Evolutionary conservation across 2,113 vertebrate species (phyloP), one percentile per base, ranked within the genome.

Genomic region (Ophthalmolycus amberensis): DNA sequence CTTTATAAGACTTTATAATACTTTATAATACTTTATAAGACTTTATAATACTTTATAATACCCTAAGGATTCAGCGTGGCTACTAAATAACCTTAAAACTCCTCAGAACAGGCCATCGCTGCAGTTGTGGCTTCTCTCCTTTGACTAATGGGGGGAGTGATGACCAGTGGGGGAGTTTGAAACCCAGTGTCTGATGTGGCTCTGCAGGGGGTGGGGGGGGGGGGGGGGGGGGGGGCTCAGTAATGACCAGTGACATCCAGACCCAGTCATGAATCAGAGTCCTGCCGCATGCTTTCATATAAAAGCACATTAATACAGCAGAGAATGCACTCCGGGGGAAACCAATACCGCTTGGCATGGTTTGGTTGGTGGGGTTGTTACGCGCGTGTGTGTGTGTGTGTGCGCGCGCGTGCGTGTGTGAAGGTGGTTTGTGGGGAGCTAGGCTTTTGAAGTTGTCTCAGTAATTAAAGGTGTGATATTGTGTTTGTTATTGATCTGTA

Each of bases 241-340:
- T 90, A 86, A 92, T 89, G 77, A 90, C 85, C 83, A 85, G 62
- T 70, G 85, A 89, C 83, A 89, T 83, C 74, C 77, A 82, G 87
- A 29, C 62, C 40, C 27, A 46, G 80, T 77, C 66, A 82, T 84
- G 75, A 87, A 77, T 85, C 78, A 80, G 58, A 75, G 71, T 76
- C 60, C 75, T 72, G 78, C 84, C 65, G 77, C 65, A 77, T 27
- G 69, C 77, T 75, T 65, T 89, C 69, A 88, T 86, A 81, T 82
- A 56, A 83, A 81, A 59, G 59, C 54, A 64, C 80, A 86, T 81
- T 91, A 88, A 90, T 85, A 80, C 75, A 75, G 72, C 82, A 85
- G 79, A 82, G 86, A 77, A 73, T 65, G 82, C 73, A 64, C 74
- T 88, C 44, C 25, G 38, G 54, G 79, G 70, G 79, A 90, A 93